These are phyloP conservation scores for Vollenhovia emeryi DNA, from an alignment of 1,140 invertebrate genomes.

Conservation along the genomic window DNA sequence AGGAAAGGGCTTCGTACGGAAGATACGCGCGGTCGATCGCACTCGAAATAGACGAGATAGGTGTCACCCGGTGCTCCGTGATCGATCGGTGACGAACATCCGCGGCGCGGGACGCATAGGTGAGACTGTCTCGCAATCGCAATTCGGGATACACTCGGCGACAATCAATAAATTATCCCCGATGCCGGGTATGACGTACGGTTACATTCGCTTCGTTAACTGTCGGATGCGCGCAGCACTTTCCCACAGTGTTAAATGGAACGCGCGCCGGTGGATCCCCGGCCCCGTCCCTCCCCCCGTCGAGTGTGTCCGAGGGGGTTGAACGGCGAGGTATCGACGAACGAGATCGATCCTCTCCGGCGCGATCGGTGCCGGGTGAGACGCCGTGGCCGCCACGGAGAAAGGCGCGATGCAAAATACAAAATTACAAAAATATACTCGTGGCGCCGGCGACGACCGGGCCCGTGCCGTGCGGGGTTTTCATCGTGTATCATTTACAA, in stretches of 20 bases:
- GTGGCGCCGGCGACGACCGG: conserved; percentile 64
- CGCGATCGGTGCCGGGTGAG: conserved; percentile 24
- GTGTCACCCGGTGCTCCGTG: background rate
- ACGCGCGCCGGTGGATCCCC: background rate
- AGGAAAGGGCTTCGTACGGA: background rate
- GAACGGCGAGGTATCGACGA: background rate
- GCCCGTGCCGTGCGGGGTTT: conserved; percentile 53
- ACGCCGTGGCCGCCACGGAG: background rate
- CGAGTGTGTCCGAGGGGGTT: background rate
- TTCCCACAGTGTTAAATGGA: conserved; percentile 41
- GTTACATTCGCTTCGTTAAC: conserved; percentile 42
- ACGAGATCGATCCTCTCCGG: conserved; percentile 22
- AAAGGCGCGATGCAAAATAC: conserved; percentile 72
- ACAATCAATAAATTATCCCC: conserved; percentile 55
- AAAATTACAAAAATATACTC: conserved; percentile 82
- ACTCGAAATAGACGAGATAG: background rate
- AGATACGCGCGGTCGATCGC: background rate
- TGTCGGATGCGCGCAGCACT: conserved; percentile 40
- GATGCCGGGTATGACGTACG: conserved; percentile 30
- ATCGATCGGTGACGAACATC: conserved; percentile 8
- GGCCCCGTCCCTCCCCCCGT: background rate
- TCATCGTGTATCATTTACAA: conserved; percentile 65
- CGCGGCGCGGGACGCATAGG: background rate
- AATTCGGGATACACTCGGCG: conserved; percentile 23
- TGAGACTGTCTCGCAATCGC: conserved; percentile 28